Evolutionary conservation across 1,140 invertebrate species (phyloP).

Genomic region (Ganaspis sp.): DNA sequence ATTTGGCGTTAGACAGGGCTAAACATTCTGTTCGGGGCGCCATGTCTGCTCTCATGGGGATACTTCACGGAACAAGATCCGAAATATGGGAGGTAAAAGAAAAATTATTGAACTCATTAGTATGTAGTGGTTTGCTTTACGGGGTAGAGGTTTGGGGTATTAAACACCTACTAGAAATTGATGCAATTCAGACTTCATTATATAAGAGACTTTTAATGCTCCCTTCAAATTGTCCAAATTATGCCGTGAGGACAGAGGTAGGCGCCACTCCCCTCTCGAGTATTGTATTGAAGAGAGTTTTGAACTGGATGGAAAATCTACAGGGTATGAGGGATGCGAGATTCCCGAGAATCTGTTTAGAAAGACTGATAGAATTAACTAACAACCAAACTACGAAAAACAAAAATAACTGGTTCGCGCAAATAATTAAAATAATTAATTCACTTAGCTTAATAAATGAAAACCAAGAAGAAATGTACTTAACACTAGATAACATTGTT

Average conservation of each 20-base stretch:
- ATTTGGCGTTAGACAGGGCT: no score
- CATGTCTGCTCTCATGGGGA: no score
- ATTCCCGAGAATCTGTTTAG: slow-evolving; percentile 4
- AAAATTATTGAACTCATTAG: not conserved
- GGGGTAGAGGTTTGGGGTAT: slow-evolving; percentile 33
- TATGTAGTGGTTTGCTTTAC: not conserved
- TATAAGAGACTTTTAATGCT: slow-evolving; percentile 32
- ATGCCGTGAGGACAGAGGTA: not conserved
- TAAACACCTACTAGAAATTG: slow-evolving; percentile 16
- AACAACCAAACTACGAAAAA: not conserved
- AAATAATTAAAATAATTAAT: not conserved
- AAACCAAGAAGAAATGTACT: no score
- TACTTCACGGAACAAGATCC: no score
- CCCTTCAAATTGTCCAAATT: not conserved
- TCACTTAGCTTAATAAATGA: not conserved
- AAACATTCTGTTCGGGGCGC: no score
- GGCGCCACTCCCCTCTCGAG: not conserved
- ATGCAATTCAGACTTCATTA: slow-evolving; percentile 3
- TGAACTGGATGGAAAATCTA: not conserved
- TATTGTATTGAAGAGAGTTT: not conserved
- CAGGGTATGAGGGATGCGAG: not conserved
- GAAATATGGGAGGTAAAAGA: no score
- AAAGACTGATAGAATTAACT: not conserved
- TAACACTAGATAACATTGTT: no score
- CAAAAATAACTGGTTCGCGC: not conserved